phyloP scores from a whole-genome alignment of 2,888 invertebrate genomes.

The Pollenia labialis region DNA sequence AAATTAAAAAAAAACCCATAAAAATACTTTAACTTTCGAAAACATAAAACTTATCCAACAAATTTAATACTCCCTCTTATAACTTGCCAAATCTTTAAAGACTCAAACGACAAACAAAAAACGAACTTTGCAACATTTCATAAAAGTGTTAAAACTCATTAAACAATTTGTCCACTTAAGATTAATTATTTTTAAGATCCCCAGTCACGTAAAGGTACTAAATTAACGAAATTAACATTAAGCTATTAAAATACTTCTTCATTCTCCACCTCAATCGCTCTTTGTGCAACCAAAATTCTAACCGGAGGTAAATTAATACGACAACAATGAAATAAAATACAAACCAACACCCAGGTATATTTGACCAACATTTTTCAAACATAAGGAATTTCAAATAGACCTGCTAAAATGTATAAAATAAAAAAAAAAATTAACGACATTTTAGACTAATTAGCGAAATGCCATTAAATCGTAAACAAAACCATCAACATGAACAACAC shows the following conservation, averaged over 20 bases:
- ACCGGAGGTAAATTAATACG: constrained; percentile 23
- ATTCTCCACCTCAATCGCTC: background rate
- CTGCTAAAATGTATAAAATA: background rate
- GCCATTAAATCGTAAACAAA: constrained; percentile 70
- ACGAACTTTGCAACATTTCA: constrained; percentile 13
- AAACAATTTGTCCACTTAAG: constrained; percentile 59
- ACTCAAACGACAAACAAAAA: background rate
- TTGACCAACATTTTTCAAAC: background rate
- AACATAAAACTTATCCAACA: background rate
- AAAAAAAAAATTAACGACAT: constrained; percentile 43
- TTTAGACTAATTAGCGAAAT: constrained; percentile 68
- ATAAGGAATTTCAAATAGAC: constrained; percentile 27
- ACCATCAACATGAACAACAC: constrained; percentile 41
- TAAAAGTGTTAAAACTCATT: constrained; percentile 40
- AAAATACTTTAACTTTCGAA: background rate
- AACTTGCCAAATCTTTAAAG: background rate
- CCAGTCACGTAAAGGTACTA: constrained; percentile 59
- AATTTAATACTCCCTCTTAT: background rate
- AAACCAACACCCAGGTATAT: background rate
- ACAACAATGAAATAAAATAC: constrained; percentile 7
- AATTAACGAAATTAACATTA: constrained; percentile 58
- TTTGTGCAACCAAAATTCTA: background rate
- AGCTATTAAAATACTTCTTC: constrained; percentile 29
- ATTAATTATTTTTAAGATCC: constrained; percentile 60
- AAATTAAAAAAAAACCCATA: background rate